These are phyloP conservation scores for Zele albiditarsus DNA, from an alignment of 2,888 invertebrate species.

Conservation along the genomic window DNA sequence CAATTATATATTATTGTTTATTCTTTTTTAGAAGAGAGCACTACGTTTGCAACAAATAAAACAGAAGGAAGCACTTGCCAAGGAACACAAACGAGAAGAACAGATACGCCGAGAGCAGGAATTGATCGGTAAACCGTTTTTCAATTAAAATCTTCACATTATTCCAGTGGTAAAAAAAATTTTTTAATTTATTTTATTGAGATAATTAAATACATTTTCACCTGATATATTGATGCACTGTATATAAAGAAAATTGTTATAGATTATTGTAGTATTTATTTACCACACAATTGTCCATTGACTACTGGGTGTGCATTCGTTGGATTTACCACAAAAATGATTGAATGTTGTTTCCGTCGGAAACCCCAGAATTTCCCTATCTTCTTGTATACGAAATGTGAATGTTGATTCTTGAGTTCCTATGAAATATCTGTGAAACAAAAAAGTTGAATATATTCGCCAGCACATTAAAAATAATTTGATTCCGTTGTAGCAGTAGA, in stretches of 20 bases:
- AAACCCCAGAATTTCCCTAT: slow-evolving; percentile 95
- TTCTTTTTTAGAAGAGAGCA: slow-evolving; percentile 70
- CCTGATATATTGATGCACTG: not conserved
- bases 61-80: slow-evolving; percentile 70
- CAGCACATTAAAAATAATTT: not conserved
- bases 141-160: slow-evolving; percentile 15
- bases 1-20: not conserved
- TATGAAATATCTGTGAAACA: slow-evolving; percentile 80
- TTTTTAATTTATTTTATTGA: not conserved
- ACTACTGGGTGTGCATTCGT: slow-evolving; percentile 57
- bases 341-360: slow-evolving; percentile 89
- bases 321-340: slow-evolving; percentile 79
- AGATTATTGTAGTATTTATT: slow-evolving; percentile 50
- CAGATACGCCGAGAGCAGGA: slow-evolving; percentile 68
- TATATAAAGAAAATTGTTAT: slow-evolving; percentile 15
- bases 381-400: slow-evolving; percentile 96
- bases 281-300: slow-evolving; percentile 71
- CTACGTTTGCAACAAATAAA: slow-evolving; percentile 70
- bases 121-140: slow-evolving; percentile 62
- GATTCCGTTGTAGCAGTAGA: slow-evolving; percentile 8
- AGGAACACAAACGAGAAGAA: slow-evolving; percentile 65
- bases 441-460: not conserved
- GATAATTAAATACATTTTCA: not conserved
- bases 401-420: slow-evolving; percentile 97
- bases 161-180: slow-evolving; percentile 27